Evolutionary conservation across 2,888 invertebrate species (phyloP).

Genomic region (Hololepta plana): DNA sequence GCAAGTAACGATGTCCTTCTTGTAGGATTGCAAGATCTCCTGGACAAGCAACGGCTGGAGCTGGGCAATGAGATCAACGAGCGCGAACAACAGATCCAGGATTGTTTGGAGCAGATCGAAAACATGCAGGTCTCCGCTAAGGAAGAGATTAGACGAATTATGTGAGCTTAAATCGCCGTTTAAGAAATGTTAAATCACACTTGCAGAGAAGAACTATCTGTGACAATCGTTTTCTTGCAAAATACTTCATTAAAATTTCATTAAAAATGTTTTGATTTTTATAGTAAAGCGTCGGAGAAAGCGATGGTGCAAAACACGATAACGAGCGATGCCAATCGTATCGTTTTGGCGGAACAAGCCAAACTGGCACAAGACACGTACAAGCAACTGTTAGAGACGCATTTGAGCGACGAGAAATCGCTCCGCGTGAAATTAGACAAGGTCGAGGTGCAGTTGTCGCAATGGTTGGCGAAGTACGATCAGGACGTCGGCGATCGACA

Average conservation of each 20-base stretch:
- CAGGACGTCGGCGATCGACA: constrained; percentile 39
- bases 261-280: not conserved
- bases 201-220: constrained; percentile 3
- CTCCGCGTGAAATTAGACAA: constrained; percentile 35
- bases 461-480: constrained; percentile 41
- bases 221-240: constrained; percentile 5
- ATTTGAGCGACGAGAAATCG: constrained; percentile 34
- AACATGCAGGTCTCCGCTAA: constrained; percentile 14
- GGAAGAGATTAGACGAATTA: constrained; percentile 9
- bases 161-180: too few relatives aligned
- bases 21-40: constrained; percentile 17
- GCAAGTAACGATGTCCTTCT: too few relatives aligned
- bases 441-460: constrained; percentile 35
- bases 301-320: constrained; percentile 34
- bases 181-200: too few relatives aligned
- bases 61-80: constrained; percentile 19
- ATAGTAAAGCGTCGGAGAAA: constrained; percentile 16
- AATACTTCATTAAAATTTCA: constrained; percentile 6
- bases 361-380: constrained; percentile 27
- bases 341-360: constrained; percentile 33
- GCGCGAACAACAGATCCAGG: constrained; percentile 21
- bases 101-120: constrained; percentile 19
- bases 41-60: constrained; percentile 21
- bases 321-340: constrained; percentile 28
- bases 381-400: constrained; percentile 25